Percentiles rank a stretch among this genome's conserved stretches.
These are phyloP conservation scores for Luffia ferchaultella DNA, from an alignment of 2,888 invertebrate species.

Conservation along the genomic window DNA sequence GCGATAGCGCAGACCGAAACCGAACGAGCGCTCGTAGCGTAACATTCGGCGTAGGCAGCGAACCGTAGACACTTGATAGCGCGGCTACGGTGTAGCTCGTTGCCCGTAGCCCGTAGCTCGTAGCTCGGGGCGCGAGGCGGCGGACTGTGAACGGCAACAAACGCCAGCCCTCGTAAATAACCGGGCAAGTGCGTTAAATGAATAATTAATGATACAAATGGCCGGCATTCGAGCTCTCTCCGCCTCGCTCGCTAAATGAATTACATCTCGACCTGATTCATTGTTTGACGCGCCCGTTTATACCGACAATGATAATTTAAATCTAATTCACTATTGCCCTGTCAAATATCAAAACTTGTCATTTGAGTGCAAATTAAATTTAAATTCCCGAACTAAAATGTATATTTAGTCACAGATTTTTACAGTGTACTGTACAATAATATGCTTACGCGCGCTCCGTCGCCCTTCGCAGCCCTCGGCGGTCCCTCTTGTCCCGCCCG, in stretches of 20 bases:
- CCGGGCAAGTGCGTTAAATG: slow-evolving; percentile 26
- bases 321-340: too few species aligned
- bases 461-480: slow-evolving; percentile 1
- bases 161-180: slow-evolving; percentile 29
- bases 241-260: slow-evolving; percentile 24
- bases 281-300: not conserved
- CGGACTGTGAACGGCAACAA: slow-evolving; percentile 1
- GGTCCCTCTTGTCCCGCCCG: slow-evolving; percentile 16
- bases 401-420: too few species aligned
- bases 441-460: not conserved
- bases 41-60: not conserved
- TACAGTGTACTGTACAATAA: not conserved
- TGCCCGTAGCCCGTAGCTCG: not conserved
- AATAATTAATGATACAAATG: slow-evolving; percentile 52
- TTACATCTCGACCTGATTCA: slow-evolving; percentile 24
- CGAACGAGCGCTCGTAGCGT: not conserved
- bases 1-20: not conserved
- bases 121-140: not conserved
- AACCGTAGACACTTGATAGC: not conserved
- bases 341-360: too few species aligned
- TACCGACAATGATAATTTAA: not conserved
- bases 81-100: not conserved
- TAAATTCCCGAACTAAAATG: too few species aligned
- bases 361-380: too few species aligned
- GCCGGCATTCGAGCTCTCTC: slow-evolving; percentile 10